These are phyloP conservation scores for Papilio glaucus DNA, from an alignment of 1,140 invertebrate species.

Conservation along the genomic window DNA sequence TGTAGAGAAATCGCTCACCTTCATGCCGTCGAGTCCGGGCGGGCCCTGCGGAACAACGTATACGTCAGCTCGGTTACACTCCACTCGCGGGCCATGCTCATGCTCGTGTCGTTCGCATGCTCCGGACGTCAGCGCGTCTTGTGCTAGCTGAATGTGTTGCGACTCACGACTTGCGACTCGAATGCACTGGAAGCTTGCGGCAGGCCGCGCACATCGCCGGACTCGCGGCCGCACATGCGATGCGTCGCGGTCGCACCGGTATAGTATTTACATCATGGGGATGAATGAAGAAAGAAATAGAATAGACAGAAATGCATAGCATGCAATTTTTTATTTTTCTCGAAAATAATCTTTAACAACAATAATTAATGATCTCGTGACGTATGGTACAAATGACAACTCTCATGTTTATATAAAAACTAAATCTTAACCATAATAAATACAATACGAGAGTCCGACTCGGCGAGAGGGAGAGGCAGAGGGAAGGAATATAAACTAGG, in stretches of 20 bases:
- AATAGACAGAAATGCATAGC: conserved; percentile 70
- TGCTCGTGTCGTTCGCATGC: background rate
- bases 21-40: conserved; percentile 87
- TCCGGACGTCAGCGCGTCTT: conserved; percentile 2
- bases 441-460: conserved; percentile 41
- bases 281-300: conserved; percentile 45
- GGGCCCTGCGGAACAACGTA: conserved; percentile 83
- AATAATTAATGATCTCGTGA: conserved; percentile 75
- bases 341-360: conserved; percentile 82
- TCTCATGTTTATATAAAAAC: conserved; percentile 76
- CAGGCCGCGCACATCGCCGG: background rate
- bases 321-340: conserved; percentile 81
- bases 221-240: no score
- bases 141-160: no score
- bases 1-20: conserved; percentile 79
- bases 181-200: background rate
- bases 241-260: no score
- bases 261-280: no score
- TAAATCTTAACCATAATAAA: conserved; percentile 64
- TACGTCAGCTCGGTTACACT: conserved; percentile 41
- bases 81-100: background rate
- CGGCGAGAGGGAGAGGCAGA: conserved; percentile 5
- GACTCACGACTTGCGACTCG: no score
- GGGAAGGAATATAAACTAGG: conserved; percentile 38
- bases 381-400: conserved; percentile 81